phyloP scores from a whole-genome alignment of 2,888 invertebrate genomes.

The Liopterus haemorrhoidalis region DNA sequence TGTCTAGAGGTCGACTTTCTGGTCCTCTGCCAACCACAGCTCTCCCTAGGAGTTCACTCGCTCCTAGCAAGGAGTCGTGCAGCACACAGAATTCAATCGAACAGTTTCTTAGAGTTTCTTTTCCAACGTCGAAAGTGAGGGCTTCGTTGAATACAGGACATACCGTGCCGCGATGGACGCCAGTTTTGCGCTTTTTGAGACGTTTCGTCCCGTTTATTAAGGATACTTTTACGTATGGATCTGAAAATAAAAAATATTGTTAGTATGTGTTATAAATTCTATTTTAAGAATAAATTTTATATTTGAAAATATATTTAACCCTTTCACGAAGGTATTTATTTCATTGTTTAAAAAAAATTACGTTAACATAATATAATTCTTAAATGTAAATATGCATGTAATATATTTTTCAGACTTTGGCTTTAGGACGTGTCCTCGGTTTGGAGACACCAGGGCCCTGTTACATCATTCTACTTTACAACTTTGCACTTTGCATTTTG shows the following conservation, averaged over 20 bases:
- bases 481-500: too few relatives aligned
- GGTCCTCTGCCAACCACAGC: slow-evolving; percentile 50
- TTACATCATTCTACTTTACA: too few relatives aligned
- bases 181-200: slow-evolving; percentile 49
- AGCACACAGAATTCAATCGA: slow-evolving; percentile 55
- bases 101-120: slow-evolving; percentile 52
- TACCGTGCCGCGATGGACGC: slow-evolving; percentile 47
- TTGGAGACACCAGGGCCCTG: too few relatives aligned
- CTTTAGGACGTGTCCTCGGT: too few relatives aligned
- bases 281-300: too few relatives aligned
- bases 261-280: slow-evolving; percentile 4
- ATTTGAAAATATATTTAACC: too few relatives aligned
- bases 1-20: slow-evolving; percentile 46
- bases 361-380: too few relatives aligned
- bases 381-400: too few relatives aligned
- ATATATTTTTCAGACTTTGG: too few relatives aligned
- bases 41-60: slow-evolving; percentile 52
- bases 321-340: too few relatives aligned
- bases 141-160: slow-evolving; percentile 52
- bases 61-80: slow-evolving; percentile 56
- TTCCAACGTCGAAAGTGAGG: slow-evolving; percentile 47
- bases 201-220: slow-evolving; percentile 45
- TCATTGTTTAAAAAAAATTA: too few relatives aligned
- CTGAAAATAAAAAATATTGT: slow-evolving; percentile 35
- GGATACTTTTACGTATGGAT: slow-evolving; percentile 50